Evolutionary conservation across 1,140 invertebrate species (phyloP), one percentile per base, ranked within the genome.

Genomic region (Drosophila virilis): DNA sequence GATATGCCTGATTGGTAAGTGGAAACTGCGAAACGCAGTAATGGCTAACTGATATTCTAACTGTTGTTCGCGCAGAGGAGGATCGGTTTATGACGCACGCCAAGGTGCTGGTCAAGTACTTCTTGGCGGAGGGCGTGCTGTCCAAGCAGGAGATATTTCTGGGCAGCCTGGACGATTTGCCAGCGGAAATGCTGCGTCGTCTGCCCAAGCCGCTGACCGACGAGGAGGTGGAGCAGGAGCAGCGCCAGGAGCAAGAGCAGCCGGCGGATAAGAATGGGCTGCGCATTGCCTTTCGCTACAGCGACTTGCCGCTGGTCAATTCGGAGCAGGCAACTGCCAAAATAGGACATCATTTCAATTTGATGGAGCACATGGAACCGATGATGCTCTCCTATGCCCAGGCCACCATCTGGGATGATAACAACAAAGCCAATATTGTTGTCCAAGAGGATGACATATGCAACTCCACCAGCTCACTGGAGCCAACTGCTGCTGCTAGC

Each of bases 261-360:
- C 55, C 65, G 15, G 46, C 51, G 6, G 58, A 57, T 22, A 76
- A 91, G 13, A 94, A 95, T 52, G 94, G 95, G 74, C 95, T 97
- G 95, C 95, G 96, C 85, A 97, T 98, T 91, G 97, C 97, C 6
- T 98, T 97, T 96, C 93, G 97, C 54, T 98, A 98, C 92, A 95
- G 96, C 83, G 95, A 96, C 74, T 93, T 97, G 80, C 94, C 94
- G 40, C 83, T 94, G 78, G 93, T 96, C 1, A 94, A 96, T 78
- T 94, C 95, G 6, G 93, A 93, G 37, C 92, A 93, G 43, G 60
- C 80, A 8, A 60, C 64, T 2, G 92, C 89, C 42, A 80, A 85
- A 40, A 92, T 93, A 50, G 91, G 96, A 1, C 96, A 97, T 90
- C 95, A 95, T 84, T 98, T 95, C 93, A 97, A 97, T 92, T 91